These are phyloP conservation scores for Macquaria australasica DNA, from an alignment of 2,113 vertebrate genomes.

Conservation along the genomic window DNA sequence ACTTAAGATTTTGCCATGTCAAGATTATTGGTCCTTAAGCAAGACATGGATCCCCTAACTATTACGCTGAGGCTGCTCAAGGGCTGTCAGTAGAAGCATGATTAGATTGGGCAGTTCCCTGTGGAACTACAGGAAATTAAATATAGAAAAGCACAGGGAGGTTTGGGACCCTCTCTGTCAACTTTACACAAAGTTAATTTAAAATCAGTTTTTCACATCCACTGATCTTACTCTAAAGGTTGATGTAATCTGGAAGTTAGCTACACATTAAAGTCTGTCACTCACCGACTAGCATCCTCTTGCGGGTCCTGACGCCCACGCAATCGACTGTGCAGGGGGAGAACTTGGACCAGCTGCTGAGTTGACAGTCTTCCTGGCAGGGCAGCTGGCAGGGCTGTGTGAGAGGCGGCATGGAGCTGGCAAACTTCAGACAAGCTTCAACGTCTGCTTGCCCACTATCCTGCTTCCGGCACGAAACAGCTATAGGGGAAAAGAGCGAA, in stretches of 20 bases:
- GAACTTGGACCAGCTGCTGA: slow-evolving; percentile 96
- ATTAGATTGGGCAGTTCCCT: not conserved
- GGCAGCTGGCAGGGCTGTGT: slow-evolving; percentile 94
- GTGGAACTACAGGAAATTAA: not conserved
- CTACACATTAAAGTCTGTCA: slow-evolving; percentile 20
- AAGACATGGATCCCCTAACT: not conserved
- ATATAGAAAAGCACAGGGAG: not conserved
- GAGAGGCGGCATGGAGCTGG: slow-evolving; percentile 90
- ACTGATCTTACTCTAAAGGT: not conserved
- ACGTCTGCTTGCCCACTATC: slow-evolving; percentile 92
- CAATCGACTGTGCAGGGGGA: slow-evolving; percentile 94
- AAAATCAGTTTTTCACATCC: not conserved
- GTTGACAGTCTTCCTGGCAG: slow-evolving; percentile 97
- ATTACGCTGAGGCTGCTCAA: not conserved
- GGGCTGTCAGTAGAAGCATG: not conserved
- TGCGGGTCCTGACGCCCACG: slow-evolving; percentile 92
- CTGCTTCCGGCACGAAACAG: slow-evolving; percentile 94
- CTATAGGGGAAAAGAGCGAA: slow-evolving; percentile 74
- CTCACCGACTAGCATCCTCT: slow-evolving; percentile 92
- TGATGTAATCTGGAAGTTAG: not conserved
- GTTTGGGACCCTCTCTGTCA: not conserved
- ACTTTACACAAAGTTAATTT: not conserved
- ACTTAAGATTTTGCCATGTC: not conserved
- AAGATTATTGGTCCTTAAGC: not conserved
- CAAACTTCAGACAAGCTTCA: slow-evolving; percentile 88